These are phyloP conservation scores for Corella eumyota DNA, from an alignment of 23 tunicate species.

Conservation along the genomic window DNA sequence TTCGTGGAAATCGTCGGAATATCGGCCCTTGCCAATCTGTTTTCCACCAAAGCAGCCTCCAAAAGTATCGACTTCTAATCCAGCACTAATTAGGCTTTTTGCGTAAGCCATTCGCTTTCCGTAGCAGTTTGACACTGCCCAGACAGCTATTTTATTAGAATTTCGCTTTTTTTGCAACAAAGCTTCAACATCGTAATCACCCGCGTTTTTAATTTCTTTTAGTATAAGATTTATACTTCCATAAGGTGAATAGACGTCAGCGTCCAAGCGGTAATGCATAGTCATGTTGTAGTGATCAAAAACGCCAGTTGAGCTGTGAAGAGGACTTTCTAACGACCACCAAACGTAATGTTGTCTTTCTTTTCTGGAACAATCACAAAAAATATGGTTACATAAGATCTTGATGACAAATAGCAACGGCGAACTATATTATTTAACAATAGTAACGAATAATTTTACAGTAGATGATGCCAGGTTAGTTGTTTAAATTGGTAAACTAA, in stretches of 20 bases:
- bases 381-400: too few species aligned
- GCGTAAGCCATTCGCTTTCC: conserved; percentile 45
- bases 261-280: conserved; percentile 69
- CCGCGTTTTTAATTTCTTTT: conserved; percentile 38
- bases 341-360: conserved; percentile 61
- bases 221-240: conserved; percentile 77
- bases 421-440: too few species aligned
- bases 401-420: too few species aligned
- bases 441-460: too few species aligned
- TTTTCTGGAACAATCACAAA: conserved; percentile 32
- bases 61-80: conserved; percentile 60
- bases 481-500: too few species aligned
- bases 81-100: conserved; percentile 38
- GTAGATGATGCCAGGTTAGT: too few species aligned
- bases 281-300: conserved; percentile 50
- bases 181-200: conserved; percentile 51
- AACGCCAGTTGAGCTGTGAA: conserved; percentile 27
- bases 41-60: conserved; percentile 76
- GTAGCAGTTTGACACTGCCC: conserved; percentile 77
- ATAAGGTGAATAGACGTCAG: conserved; percentile 88
- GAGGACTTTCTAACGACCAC: conserved; percentile 84
- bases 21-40: conserved; percentile 51
- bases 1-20: conserved; percentile 41
- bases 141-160: conserved; percentile 54
- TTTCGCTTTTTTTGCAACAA: conserved; percentile 46